Evolutionary conservation across 2,797 vertebrate species (phyloP), one percentile per base, ranked within the genome.

Genomic region (Euphonia xanthogaster): DNA sequence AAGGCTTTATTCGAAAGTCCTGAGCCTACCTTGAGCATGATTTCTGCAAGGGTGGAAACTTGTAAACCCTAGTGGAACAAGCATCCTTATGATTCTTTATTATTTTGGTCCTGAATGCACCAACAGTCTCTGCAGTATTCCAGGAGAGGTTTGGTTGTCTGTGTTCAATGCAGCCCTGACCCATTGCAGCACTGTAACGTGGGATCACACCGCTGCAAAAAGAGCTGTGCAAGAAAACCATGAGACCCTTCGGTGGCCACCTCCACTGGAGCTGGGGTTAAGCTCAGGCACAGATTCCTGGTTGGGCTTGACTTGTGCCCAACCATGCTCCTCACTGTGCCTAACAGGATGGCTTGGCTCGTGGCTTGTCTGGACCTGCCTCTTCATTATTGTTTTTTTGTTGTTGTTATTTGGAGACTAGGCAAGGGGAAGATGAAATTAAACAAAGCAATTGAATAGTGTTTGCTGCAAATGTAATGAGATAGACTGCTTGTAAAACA

Each of bases 131-230:
- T 72, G 25, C 6, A 11, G 4, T 19, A 15, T 33, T 61, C 27
- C 20, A 12, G 1, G 2, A 47, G 15, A 7, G 4, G 3, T 66
- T 73, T 39, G 44, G 24, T 16, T 91, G n/a, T 31, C n/a, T 68
- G 16, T 30, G 14, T 33, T 78, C 18, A 48, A 27, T 31, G 35
- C 39, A 80, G 33, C 27, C 37, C 55, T 39, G 35, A 35, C n/a
- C 40, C 1, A 0, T 7, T 42, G 30, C 53, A 63, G 24, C 1
- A 2, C 57, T 74, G 25, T 71, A 55, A 33, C 1, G 4, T 44
- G 40, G n/a, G 27, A 20, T 68, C 39, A 68, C 35, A 45, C 22
- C 21, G 10, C n/a, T 85, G 30, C 22, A 3, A 44, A 44, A 78
- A 78, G 25, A 54, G 5, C 47, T 73, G 10, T 28, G 20, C 9